Percentiles rank a stretch among this genome's conserved stretches.
phyloP scores from a whole-genome alignment of 1,140 invertebrate species.

The Bathynomus jamesi region DNA sequence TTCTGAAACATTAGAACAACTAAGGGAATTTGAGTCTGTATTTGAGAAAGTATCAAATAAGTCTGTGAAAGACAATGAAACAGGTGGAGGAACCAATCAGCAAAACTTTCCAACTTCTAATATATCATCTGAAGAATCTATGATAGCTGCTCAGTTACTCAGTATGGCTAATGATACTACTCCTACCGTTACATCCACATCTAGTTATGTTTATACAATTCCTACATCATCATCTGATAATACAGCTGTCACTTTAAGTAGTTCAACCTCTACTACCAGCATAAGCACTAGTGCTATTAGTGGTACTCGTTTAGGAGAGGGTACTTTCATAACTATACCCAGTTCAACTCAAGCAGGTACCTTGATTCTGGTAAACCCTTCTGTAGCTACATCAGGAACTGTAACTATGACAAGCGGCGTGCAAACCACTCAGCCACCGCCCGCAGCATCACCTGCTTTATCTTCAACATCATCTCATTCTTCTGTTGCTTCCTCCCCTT shows the following conservation, averaged over 20 bases:
- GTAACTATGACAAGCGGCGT: conserved; percentile 52
- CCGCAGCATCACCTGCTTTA: conserved; percentile 52
- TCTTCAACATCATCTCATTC: conserved; percentile 56
- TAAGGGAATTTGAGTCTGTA: conserved; percentile 72
- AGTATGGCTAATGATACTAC: conserved; percentile 37
- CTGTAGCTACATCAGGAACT: conserved; percentile 24
- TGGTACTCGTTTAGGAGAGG: conserved; percentile 21
- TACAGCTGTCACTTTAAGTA: background rate
- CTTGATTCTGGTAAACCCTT: conserved; percentile 33
- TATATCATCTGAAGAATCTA: conserved; percentile 35
- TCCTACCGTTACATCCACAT: conserved; percentile 36
- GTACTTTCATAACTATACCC: conserved; percentile 30
- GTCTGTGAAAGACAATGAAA: conserved; percentile 57
- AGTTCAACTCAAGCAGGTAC: conserved; percentile 31
- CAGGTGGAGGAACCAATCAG: conserved; percentile 26
- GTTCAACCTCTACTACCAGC: background rate
- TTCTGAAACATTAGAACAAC: conserved; percentile 60
- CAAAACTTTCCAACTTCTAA: conserved; percentile 25
- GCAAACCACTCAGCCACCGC: conserved; percentile 53
- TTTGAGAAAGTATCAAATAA: conserved; percentile 55
- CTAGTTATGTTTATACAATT: conserved; percentile 41
- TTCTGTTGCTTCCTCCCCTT: conserved; percentile 49
- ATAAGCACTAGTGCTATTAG: background rate
- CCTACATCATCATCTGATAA: conserved; percentile 38
- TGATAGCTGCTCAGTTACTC: conserved; percentile 36